A percentile compares a stretch with the other conserved stretches of the same genome.
phyloP scores from a whole-genome alignment of 2,797 vertebrate species.

The Danio tinwini region DNA sequence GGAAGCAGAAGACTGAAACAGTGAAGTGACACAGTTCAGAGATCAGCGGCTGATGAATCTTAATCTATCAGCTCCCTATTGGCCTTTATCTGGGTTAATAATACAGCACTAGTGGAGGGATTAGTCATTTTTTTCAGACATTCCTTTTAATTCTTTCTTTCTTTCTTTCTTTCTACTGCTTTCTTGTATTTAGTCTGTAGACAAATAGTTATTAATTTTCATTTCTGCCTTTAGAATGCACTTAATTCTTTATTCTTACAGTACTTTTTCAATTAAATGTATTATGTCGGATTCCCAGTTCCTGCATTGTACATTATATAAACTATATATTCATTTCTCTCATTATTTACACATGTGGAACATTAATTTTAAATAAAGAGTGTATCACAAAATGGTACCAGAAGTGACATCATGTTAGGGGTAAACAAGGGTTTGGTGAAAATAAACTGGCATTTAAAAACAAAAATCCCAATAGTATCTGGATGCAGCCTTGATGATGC shows the following conservation, averaged over 20 bases:
- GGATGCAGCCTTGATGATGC: too few species aligned
- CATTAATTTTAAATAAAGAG: too few species aligned
- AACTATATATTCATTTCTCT: too few species aligned
- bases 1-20: slow-evolving; percentile 28
- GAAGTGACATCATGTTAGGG: too few species aligned
- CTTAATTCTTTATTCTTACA: not conserved
- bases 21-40: slow-evolving; percentile 38
- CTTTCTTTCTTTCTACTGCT: not conserved
- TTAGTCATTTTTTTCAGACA: slow-evolving; percentile 29
- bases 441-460: too few species aligned
- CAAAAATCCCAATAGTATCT: too few species aligned
- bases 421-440: too few species aligned
- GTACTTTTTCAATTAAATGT: not conserved
- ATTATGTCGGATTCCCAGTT: not conserved
- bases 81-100: slow-evolving; percentile 21
- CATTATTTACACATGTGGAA: too few species aligned
- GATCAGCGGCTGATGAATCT: slow-evolving; percentile 34
- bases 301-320: not conserved
- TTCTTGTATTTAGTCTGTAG: not conserved
- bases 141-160: not conserved
- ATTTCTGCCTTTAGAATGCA: too few species aligned
- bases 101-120: slow-evolving; percentile 21
- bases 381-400: too few species aligned
- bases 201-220: not conserved
- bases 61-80: slow-evolving; percentile 36